Evolutionary conservation across 2,888 invertebrate species (phyloP), one percentile per base, ranked within the genome.

Genomic region (Odontocolon sp.): DNA sequence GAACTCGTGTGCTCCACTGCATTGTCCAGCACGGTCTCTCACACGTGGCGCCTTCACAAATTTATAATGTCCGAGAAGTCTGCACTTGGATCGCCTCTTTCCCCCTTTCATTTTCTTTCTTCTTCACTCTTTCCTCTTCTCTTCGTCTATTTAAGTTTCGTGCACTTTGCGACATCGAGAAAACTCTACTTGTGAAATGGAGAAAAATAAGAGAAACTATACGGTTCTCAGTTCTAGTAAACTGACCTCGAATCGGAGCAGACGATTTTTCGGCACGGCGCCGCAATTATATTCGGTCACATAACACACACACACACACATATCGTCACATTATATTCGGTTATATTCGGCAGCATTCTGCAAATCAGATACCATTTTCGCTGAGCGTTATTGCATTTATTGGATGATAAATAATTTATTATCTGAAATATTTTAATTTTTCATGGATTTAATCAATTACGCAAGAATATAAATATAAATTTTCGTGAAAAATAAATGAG

Each of bases 51-150:
- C 66, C 75, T 64, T 63, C 71, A 68, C 61, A 71, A 71, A 77
- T 77, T 77, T 71, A 71, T 71, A 56, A 77, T 71, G 63, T 71
- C 76, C 76, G 8, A 54, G 28, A 56, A 61, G 61, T 67, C 71
- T 77, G 71, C 59, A 52, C 26, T 9, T 36, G 31, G 50, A 23
- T 42, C 54, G 21, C 36, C 28, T 70, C 57, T 66, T 23, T 38
- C 11, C 18, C 26, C 63, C 28, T 63, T 18, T 16, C 18, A 31
- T 57, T 45, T 31, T 57, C 40, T 26, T 16, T 61, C 11, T 50
- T 52, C 16, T 50, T 38, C 16, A n/a, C n/a, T 59, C 4, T 16
- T 21, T n/a, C 16, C 14, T 9, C 40, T 9, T 21, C 38, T 26
- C 3, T 26, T 21, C 21, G 21, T 31, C 52, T 61, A 54, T 54